phyloP scores from a whole-genome alignment of 2,113 vertebrate genomes.

The Pardalotus punctatus region DNA sequence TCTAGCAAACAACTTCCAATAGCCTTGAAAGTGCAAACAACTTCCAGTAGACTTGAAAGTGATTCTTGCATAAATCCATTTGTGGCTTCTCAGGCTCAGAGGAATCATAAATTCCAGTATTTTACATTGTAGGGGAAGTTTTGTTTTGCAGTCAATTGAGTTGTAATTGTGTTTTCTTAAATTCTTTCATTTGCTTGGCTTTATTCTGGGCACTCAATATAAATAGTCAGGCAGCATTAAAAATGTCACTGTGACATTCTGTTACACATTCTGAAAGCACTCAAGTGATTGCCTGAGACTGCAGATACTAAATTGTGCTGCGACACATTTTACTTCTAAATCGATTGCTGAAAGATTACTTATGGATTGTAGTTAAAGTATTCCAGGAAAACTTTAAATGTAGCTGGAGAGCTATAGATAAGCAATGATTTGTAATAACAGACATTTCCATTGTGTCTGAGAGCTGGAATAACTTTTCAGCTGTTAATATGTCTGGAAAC shows the following conservation, averaged over 20 bases:
- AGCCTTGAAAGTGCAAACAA: background rate
- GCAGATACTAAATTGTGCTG: background rate
- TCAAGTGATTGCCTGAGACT: constrained; percentile 23
- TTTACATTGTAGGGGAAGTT: background rate
- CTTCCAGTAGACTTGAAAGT: background rate
- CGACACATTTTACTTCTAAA: background rate
- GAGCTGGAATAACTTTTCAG: background rate
- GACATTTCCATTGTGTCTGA: background rate
- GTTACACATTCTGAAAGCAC: background rate
- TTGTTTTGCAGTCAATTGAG: background rate
- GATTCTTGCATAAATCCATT: background rate
- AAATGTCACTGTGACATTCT: background rate
- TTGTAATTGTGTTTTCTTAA: constrained; percentile 6
- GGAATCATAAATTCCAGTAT: background rate
- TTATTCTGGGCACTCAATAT: background rate
- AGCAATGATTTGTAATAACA: background rate
- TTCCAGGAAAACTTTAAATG: background rate
- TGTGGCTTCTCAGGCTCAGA: background rate
- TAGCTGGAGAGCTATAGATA: background rate
- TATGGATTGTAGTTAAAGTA: constrained; percentile 3
- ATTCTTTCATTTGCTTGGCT: constrained; percentile 19
- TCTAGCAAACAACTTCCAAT: background rate
- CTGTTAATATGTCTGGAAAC: background rate
- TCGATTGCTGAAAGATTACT: constrained; percentile 20
- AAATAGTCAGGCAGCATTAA: constrained; percentile 4